phyloP scores from a whole-genome alignment of 2,113 vertebrate species.

The Falco punctatus region DNA sequence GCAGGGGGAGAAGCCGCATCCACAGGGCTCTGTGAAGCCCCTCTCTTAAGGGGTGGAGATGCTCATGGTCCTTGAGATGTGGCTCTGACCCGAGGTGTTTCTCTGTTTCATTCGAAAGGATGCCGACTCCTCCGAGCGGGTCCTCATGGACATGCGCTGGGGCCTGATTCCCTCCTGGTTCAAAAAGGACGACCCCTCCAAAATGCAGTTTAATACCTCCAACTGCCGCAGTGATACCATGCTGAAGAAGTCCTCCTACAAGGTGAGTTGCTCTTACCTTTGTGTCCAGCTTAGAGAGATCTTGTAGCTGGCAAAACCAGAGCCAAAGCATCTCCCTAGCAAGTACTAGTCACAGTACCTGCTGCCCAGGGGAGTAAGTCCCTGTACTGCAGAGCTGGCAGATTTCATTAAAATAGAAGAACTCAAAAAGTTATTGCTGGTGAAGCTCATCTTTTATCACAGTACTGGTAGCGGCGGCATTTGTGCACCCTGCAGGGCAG shows the following conservation, averaged over 20 bases:
- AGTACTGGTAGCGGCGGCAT: background rate
- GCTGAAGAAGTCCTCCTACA: conserved; percentile 88
- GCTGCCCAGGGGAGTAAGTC: background rate
- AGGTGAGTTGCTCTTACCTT: conserved; percentile 75
- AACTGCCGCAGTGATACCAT: conserved; percentile 96
- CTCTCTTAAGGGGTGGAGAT: background rate
- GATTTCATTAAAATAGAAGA: background rate
- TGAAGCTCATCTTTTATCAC: background rate
- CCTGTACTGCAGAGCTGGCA: background rate
- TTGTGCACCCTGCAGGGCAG: accelerated
- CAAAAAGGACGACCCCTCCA: conserved; percentile 83
- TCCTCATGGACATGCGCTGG: conserved; percentile 94
- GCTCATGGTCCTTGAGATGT: accelerated
- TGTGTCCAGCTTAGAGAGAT: background rate
- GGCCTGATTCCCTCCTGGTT: conserved; percentile 94
- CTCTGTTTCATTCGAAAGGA: conserved; percentile 66
- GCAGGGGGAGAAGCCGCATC: background rate
- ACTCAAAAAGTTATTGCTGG: background rate
- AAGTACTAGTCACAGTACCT: accelerated
- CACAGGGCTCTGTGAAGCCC: accelerated
- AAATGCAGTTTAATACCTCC: conserved; percentile 88
- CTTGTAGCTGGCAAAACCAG: background rate
- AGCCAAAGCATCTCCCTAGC: background rate
- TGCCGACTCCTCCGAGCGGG: conserved; percentile 85
- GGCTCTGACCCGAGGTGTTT: background rate